phyloP scores from a whole-genome alignment of 2,113 vertebrate genomes.

The Podiceps cristatus region DNA sequence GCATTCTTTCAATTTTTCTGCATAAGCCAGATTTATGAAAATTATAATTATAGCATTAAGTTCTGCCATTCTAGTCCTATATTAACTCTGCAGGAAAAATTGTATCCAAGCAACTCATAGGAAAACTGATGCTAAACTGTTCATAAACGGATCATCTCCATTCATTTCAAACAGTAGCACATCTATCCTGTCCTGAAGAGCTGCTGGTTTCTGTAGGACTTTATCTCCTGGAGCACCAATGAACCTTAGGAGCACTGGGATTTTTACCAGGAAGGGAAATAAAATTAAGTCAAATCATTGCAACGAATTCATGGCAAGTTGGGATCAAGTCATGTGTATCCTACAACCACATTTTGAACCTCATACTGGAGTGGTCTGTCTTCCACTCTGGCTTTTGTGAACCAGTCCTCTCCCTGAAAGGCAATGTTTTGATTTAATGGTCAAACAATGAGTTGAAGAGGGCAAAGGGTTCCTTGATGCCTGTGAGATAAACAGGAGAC shows the following conservation, averaged over 20 bases:
- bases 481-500: conserved; percentile 18
- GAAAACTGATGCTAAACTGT: background rate
- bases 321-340: background rate
- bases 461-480: background rate
- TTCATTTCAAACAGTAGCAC: background rate
- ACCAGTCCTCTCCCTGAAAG: background rate
- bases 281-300: background rate
- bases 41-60: conserved; percentile 27
- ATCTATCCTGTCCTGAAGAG: background rate
- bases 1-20: background rate
- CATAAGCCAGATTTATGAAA: background rate
- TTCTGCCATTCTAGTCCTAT: background rate
- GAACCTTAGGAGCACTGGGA: background rate
- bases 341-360: background rate
- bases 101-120: background rate
- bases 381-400: background rate
- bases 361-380: background rate
- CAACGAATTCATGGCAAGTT: background rate
- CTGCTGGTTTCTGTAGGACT: background rate
- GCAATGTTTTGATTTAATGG: conserved; percentile 4
- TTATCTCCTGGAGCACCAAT: background rate
- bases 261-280: background rate
- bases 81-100: conserved; percentile 33
- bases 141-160: background rate
- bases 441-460: background rate